Percentiles rank a stretch among this genome's conserved stretches.
These are phyloP conservation scores for Ptychoptera contaminata DNA, from an alignment of 2,888 invertebrate genomes.

Conservation along the genomic window DNA sequence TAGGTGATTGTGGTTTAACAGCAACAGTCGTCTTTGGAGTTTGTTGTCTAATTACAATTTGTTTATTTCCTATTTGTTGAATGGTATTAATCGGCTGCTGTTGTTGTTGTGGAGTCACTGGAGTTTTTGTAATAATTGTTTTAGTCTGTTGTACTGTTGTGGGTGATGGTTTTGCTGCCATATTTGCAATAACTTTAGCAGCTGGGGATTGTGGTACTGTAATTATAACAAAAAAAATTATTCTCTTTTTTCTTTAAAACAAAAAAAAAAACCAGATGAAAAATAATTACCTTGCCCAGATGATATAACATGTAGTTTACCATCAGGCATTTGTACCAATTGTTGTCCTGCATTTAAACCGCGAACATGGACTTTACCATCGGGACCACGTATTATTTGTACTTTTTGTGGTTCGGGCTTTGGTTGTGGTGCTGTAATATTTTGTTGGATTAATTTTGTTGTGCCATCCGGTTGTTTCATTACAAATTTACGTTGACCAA, in stretches of 20 bases:
- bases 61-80: conserved; percentile 8
- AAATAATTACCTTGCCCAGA: conserved; percentile 25
- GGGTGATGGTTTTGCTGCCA: conserved; percentile 5
- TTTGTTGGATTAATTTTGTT: conserved; percentile 47
- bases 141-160: conserved; percentile 1
- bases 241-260: conserved; percentile 5
- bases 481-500: conserved; percentile 26
- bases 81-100: not conserved
- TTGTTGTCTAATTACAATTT: conserved; percentile 11
- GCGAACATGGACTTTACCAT: conserved; percentile 82
- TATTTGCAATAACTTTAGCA: conserved; percentile 7
- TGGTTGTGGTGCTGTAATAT: conserved; percentile 41
- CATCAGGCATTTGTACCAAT: conserved; percentile 83
- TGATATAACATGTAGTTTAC: conserved; percentile 66
- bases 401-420: conserved; percentile 50
- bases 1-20: conserved; percentile 9
- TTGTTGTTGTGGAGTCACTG: not conserved
- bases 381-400: conserved; percentile 78
- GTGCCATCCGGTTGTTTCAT: conserved; percentile 42
- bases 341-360: conserved; percentile 88
- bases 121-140: not conserved
- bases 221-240: conserved; percentile 10
- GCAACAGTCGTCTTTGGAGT: conserved; percentile 11
- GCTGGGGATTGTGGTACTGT: conserved; percentile 8
- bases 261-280: conserved; percentile 4